Conservation (phyloP, 2,888 invertebrate species). For the Eumacrocentrus americanus region DNA sequence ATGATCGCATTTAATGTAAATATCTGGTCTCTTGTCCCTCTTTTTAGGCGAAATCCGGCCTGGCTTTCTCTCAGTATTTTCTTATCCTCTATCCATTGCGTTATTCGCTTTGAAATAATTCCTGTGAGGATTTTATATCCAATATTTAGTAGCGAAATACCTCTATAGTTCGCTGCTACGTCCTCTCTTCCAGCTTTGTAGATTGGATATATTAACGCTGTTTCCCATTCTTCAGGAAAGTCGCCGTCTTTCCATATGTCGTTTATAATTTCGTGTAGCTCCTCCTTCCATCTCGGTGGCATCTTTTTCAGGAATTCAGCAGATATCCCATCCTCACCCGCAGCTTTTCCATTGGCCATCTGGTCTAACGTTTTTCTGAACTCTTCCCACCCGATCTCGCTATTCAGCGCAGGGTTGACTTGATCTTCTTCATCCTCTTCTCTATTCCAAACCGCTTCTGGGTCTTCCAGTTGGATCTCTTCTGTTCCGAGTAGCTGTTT, state of each 20-base stretch:
- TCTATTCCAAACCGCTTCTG: too few relatives aligned
- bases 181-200: conserved; percentile 7
- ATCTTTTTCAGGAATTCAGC: conserved; percentile 1
- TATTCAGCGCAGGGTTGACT: too few relatives aligned
- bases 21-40: conserved; percentile 9
- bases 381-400: too few relatives aligned
- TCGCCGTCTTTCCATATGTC: conserved; percentile 9
- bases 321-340: conserved; percentile 13
- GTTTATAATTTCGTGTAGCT: background rate
- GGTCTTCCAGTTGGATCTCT: too few relatives aligned
- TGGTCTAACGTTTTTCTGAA: too few relatives aligned
- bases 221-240: conserved; percentile 11
- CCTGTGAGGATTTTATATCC: conserved; percentile 12
- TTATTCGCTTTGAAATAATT: conserved; percentile 12
- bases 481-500: too few relatives aligned
- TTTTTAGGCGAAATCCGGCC: background rate
- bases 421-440: too few relatives aligned
- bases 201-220: conserved; percentile 18
- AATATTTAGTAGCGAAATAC: conserved; percentile 13
- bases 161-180: conserved; percentile 2
- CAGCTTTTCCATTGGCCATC: too few relatives aligned
- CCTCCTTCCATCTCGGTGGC: background rate
- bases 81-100: conserved; percentile 3
- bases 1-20: conserved; percentile 1
- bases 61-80: background rate